Conservation (phyloP, 2,113 vertebrate genomes). For the Salvelinus sp. region DNA sequence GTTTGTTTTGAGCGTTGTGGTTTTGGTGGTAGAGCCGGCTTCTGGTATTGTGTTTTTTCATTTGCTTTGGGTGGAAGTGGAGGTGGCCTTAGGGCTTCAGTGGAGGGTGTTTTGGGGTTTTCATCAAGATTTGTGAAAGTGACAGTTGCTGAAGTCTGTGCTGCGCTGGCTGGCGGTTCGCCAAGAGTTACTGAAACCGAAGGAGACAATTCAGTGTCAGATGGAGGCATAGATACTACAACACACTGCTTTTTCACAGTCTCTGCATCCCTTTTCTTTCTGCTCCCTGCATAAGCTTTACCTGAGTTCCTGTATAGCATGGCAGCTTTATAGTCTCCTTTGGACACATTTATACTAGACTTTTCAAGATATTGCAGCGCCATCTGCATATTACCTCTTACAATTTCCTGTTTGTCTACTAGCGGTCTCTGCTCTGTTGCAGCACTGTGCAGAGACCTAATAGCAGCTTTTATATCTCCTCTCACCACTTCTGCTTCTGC, state of each 20-base stretch:
- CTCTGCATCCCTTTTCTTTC: constrained; percentile 70
- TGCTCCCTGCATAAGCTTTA: constrained; percentile 74
- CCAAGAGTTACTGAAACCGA: constrained; percentile 90
- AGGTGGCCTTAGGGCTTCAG: constrained; percentile 44
- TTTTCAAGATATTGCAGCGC: constrained; percentile 83
- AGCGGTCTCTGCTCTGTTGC: constrained; percentile 76
- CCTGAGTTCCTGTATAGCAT: constrained; percentile 89
- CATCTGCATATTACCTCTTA: constrained; percentile 82
- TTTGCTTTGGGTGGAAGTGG: constrained; percentile 52
- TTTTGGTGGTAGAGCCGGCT: constrained; percentile 70
- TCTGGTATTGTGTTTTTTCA: constrained; percentile 60
- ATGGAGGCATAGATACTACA: constrained; percentile 73
- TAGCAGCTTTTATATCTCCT: constrained; percentile 87
- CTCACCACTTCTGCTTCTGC: constrained; percentile 73
- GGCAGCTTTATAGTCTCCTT: constrained; percentile 85
- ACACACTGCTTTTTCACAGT: constrained; percentile 71
- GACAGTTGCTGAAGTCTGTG: constrained; percentile 57
- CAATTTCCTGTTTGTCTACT: constrained; percentile 87
- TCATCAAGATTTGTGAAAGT: constrained; percentile 49
- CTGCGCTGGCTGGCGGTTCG: constrained; percentile 61
- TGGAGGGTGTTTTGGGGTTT: constrained; percentile 42
- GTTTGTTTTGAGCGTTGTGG: constrained; percentile 56
- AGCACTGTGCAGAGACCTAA: constrained; percentile 83
- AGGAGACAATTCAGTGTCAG: constrained; percentile 87
- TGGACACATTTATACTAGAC: constrained; percentile 88